Evolutionary conservation across 1,140 invertebrate genomes (phyloP), one percentile per base, ranked within the genome.

Genomic region (Helicoverpa zea): DNA sequence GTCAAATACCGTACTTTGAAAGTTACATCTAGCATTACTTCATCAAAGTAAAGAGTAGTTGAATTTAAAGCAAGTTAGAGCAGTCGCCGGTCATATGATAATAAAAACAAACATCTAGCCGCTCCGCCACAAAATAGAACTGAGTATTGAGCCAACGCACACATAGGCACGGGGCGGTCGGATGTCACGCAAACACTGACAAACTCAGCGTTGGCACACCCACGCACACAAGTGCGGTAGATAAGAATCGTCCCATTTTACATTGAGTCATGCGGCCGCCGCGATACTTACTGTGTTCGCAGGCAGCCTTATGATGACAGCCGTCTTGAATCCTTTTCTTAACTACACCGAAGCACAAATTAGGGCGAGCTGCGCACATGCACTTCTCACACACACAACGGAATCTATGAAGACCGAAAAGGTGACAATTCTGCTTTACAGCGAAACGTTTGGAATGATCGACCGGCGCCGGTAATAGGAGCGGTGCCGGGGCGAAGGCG

Each of bases 241-340:
- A 94, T 94, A 94, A 94, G 88, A 93, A 94, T 94, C 91, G 93
- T 94, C 92, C 93, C 90, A 94, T 94, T 94, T 94, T 91, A 91
- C 93, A 94, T 90, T 88, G 86, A 92, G 87, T 92, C 90, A 90
- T 91, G 86, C 88, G 89, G 87, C 85, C 86, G 80, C 59, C 43
- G 86, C 85, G 87, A 89, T 94, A 94, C 93, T 94, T 88, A 94
- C 93, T 92, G 92, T 91, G 86, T 90, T 92, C 89, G 93, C 91
- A 88, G 93, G 93, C 93, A 93, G 91, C 91, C 91, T 93, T 92
- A 93, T 93, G 91, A 93, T 91, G 90, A 94, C 91, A 89, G 93
- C 89, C 92, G 93, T 93, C 92, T 92, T 92, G 91, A 89, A 88
- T 88, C 81, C 86, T 92, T 91, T 86, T 88, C 81, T 83, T 83